Base-by-base conservation (phyloP, 2,888 invertebrate genomes). In the Podotricha telesiphe region DNA sequence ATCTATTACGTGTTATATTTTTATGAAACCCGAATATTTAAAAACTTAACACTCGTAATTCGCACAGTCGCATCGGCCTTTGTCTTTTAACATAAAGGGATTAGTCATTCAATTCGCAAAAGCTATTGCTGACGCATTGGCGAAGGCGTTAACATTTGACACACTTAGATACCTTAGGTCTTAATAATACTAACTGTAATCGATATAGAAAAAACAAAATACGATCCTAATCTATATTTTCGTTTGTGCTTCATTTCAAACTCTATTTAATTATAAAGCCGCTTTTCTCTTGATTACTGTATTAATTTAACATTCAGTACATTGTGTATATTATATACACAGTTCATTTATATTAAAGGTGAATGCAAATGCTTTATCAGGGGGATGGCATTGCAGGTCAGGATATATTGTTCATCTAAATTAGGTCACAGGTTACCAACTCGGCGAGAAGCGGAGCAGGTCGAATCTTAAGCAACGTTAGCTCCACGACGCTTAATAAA, bases 401-500 rank as follows among this genome's bases (percentile, higher is more conserved):
- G 69, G 58, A 63, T 69, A 69, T 69, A 59, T 53, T 51, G 64
- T 61, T 42, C 42, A 48, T 59, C 19, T 55, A 47, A 73, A 73
- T 66, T 73, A 51, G 72, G 71, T 68, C 72, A 68, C 63, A 61
- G 68, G 68, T 71, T 66, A 66, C 65, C 67, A 65, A 45, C 65
- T 64, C 65, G 55, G 42, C 58, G 47, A 42, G 51, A 65, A 65
- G 56, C 69, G 63, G 61, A 67, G 53, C 66, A 64, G 71, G 72
- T 65, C 73, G 69, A 69, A 66, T 66, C 72, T 68, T 48, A 61
- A 73, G 67, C 64, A 68, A 48, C 17, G 53, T 58, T 40, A 19
- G 17, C 53, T 61, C n/a, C 58, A 70, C 69, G n/a, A 22, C 11
- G 48, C 47, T 75, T 78, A 80, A 82, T 81, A 77, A 78, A 75